Evolutionary conservation across 1,140 invertebrate species (phyloP), one percentile per base, ranked within the genome.

Genomic region (Trichonephila inaurata): DNA sequence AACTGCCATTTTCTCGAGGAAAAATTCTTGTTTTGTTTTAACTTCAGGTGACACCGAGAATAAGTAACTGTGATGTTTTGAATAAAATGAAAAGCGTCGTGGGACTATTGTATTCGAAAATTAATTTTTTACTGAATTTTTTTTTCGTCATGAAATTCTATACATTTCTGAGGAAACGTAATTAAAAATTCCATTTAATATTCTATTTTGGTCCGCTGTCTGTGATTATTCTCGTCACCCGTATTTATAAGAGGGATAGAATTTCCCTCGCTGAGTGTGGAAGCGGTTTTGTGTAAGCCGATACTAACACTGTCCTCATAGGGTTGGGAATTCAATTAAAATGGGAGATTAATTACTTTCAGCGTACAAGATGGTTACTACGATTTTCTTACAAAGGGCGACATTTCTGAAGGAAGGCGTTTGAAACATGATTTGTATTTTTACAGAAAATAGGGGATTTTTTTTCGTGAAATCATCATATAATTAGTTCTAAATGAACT

Each of bases 171-270:
- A 28, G 40, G 16, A 14, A 14, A 82, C 40, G 33, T 82, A 82
- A 82, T 82, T 82, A 82, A 82, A 69, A 82, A 82, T 82, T 82
- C 21, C 77, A 18, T 82, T 82, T 82, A 44, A 82, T 82, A 82
- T 82, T 82, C 44, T 44, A 21, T 51, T 51, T 44, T 28, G 19
- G 33, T 44, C 7, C 2, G 14, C 77, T 82, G 77, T 82, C 77
- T 19, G 6, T 14, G 28, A 82, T 12, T 33, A 40, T 51, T 44
- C 44, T 28, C 18, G 77, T 82, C 77, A 0, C 14, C 14, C 33
- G 18, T 44, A 33, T 40, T 82, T 82, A 33, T 18, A 12, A 12
- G 8, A 3, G 8, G 24, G 4, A 12, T 69, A 69, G n/a, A 69
- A 69, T n/a, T 12, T 51, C 10, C 10, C 7, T 51, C 10, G 51